Conservation (phyloP, 2,888 invertebrate species). For the Silvanus unidentatus region DNA sequence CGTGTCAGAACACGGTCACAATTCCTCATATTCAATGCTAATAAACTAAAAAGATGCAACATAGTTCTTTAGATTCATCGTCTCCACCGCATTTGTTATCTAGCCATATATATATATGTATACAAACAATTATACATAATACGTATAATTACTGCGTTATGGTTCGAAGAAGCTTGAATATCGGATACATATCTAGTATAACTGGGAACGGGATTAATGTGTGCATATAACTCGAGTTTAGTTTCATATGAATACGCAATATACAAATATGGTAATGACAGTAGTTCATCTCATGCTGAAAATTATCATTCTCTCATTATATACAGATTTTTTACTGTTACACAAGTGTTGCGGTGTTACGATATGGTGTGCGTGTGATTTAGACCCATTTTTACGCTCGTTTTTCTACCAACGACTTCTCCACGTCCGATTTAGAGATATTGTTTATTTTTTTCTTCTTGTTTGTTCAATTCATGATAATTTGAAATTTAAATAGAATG, state of each 20-base stretch:
- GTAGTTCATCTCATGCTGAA: no score
- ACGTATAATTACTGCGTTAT: conserved; percentile 38
- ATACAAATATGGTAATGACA: conserved; percentile 22
- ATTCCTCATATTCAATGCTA: conserved; percentile 37
- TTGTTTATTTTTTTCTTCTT: no score
- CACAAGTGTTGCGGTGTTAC: no score
- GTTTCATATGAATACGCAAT: conserved; percentile 7
- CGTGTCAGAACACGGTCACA: conserved; percentile 32
- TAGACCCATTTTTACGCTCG: no score
- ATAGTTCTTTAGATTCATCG: conserved; percentile 6
- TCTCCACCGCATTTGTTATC: neutral
- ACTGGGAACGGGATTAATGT: conserved; percentile 30
- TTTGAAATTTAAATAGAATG: no score
- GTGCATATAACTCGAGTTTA: conserved; percentile 25
- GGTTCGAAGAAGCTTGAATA: conserved; percentile 29
- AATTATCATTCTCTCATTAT: no score
- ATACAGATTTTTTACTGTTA: no score
- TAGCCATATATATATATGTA: conserved; percentile 23
- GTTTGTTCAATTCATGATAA: no score
- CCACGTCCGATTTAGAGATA: no score
- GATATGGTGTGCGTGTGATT: no score
- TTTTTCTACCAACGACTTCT: no score
- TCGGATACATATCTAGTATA: conserved; percentile 32
- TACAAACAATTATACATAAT: conserved; percentile 41
- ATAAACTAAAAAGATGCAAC: conserved; percentile 24